These are phyloP conservation scores for Empis stercorea DNA, from an alignment of 2,888 invertebrate genomes.

Conservation along the genomic window DNA sequence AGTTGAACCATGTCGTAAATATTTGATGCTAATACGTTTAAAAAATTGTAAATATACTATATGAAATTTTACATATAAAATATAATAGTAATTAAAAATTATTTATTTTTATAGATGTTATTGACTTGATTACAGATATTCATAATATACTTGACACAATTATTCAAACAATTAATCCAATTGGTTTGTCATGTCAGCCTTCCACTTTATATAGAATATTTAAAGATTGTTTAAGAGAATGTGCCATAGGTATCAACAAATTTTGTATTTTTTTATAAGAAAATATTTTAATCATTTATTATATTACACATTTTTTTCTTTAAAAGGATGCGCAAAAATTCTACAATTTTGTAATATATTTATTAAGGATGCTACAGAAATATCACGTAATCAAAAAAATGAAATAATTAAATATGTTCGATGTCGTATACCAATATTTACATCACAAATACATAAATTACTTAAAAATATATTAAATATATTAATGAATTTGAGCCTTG, in stretches of 20 bases:
- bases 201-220: slow-evolving; percentile 47
- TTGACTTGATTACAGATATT: slow-evolving; percentile 48
- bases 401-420: slow-evolving; percentile 54
- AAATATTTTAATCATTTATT: no score
- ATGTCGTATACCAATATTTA: slow-evolving; percentile 50
- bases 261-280: no score
- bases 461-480: slow-evolving; percentile 46
- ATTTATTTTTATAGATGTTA: slow-evolving; percentile 42
- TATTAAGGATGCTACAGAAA: slow-evolving; percentile 46
- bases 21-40: slow-evolving; percentile 47
- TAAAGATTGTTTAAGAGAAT: slow-evolving; percentile 48
- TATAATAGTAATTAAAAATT: background rate
- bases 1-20: slow-evolving; percentile 44
- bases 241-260: slow-evolving; percentile 44
- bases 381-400: slow-evolving; percentile 48
- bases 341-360: slow-evolving; percentile 52
- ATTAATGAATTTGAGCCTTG: slow-evolving; percentile 42
- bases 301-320: no score
- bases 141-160: slow-evolving; percentile 47
- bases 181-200: slow-evolving; percentile 40
- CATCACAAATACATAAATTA: slow-evolving; percentile 47
- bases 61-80: slow-evolving; percentile 2
- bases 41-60: slow-evolving; percentile 44
- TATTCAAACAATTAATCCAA: slow-evolving; percentile 43
- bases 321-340: slow-evolving; percentile 39